Evolutionary conservation across 2,888 invertebrate genomes (phyloP), one percentile per base, ranked within the genome.

Genomic region (Microctonus aethiopoides): DNA sequence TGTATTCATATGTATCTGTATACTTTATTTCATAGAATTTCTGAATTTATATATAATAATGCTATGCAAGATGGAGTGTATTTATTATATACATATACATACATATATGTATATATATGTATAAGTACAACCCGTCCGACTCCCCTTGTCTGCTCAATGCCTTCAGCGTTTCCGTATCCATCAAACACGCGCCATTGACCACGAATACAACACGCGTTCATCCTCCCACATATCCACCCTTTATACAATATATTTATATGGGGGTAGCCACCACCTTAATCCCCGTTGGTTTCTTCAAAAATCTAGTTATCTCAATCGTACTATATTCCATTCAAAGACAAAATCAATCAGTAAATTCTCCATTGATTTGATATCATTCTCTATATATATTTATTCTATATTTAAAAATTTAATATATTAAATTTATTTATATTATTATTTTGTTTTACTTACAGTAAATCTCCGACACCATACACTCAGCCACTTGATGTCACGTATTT

Each of bases 381-480:
- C 54, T 52, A 22, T 34, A 54, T 22, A 59, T 46, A 67, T 56
- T 59, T 29, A 41, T 59, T 51, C 16, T 29, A 11, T 32, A 22
- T 65, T 62, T 29, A 6, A 2, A 1, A 24, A 22, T 11, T 22
- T 46, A 1, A 51, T 26, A 24, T 36, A 34, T 26, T 16, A 20
- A 39, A 41, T 39, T 29, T 39, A 52, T 10, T 7, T 24, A 41
- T 39, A 11, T 32, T 20, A 16, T 29, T 29, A 63, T 36, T 59
- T 54, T 51, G 51, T 59, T 67, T 22, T 71, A 88, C 92, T 93
- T 87, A 96, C 96, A 81, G 95, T 95, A 86, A 96, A 96, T 84
- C 96, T 89, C 78, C 94, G 89, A 88, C 96, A 96, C 96, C 96
- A 97, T 59, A 97, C 95, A 75, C 95, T 94, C 78, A 97, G 90